Evolutionary conservation across 2,888 invertebrate species (phyloP), one percentile per base, ranked within the genome.

Genomic region (Ophioninae sp.): DNA sequence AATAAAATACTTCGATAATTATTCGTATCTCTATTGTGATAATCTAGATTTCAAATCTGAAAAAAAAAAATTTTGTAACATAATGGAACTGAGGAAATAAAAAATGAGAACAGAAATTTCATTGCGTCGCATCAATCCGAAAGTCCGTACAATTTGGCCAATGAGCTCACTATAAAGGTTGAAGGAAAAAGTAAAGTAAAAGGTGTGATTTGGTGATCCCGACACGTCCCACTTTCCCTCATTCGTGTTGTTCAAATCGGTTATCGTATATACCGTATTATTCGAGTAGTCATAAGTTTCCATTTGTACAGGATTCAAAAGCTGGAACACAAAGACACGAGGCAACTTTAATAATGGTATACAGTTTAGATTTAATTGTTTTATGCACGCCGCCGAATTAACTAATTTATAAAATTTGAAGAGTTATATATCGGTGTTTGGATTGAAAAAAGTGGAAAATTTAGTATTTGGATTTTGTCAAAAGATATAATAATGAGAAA

Each of bases 301-400:
- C 7, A 85, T 79, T 79, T 88, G 85, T 8, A 88, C 83, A 6
- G 90, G 89, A 87, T 91, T 91, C 39, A 91, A 80, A 17, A 90
- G 62, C 91, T 90, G 44, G 44, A 73, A 73, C 17, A 41, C 39
- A 23, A 30, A 62, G n/a, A 21, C 13, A 8, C 30, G 10, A 8
- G 21, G 30, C 62, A 62, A 13, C 30, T 6, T 50, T 17, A 2
- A 50, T 50, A 5, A 50, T 61, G 6, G 21, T 61, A 59, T 20
- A 0, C 7, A 21, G 59, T 20, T 59, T 59, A 10, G 1, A 59
- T 59, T 20, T 30, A 30, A 13, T 59, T 59, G 1, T n/a, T 59
- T 44, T 3, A 44, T 44, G 44, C 50, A 50, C 13, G 8, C 7
- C 6, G 6, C 7, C 41, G 41, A 41, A 41, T 8, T 41, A 0